A percentile compares a stretch with the other conserved stretches of the same genome.
Evolutionary conservation across 2,888 invertebrate species (phyloP).

Genomic region (Dascillus cervinus): DNA sequence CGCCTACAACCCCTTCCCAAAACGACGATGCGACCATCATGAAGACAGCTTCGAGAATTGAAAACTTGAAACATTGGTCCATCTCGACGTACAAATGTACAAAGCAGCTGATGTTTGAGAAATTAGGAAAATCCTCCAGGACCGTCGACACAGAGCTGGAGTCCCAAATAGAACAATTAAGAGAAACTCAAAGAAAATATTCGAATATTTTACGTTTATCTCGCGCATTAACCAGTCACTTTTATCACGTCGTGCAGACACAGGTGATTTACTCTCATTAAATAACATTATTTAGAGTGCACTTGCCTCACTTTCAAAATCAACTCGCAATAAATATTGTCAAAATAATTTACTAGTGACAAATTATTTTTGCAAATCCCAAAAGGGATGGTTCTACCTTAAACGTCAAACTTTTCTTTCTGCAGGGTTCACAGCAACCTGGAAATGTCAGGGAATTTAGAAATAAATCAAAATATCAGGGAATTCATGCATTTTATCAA

Average conservation of each 20-base stretch:
- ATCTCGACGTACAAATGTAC: constrained; percentile 98
- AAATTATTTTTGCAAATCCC: background rate
- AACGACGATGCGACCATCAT: constrained; percentile 55
- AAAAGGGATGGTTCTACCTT: too few relatives aligned
- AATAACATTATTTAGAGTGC: too few relatives aligned
- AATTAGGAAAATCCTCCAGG: constrained; percentile 86
- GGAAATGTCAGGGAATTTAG: too few relatives aligned
- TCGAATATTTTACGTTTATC: constrained; percentile 79
- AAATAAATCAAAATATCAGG: too few relatives aligned
- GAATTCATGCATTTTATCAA: too few relatives aligned
- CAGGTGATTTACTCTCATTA: constrained; percentile 42
- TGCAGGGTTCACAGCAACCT: too few relatives aligned
- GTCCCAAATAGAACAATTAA: constrained; percentile 82
- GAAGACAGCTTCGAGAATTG: constrained; percentile 74
- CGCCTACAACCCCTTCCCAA: constrained; percentile 45
- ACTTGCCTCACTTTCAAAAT: too few relatives aligned
- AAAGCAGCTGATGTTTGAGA: constrained; percentile 91
- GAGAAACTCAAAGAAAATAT: constrained; percentile 93
- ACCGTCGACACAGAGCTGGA: constrained; percentile 88
- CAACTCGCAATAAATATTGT: too few relatives aligned
- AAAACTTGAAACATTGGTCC: constrained; percentile 92
- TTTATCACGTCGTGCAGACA: constrained; percentile 78
- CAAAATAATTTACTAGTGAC: too few relatives aligned
- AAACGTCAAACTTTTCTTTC: background rate
- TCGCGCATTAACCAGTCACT: constrained; percentile 78